Conservation (phyloP, 92 coral and sea anemone genomes). For the Bergia puertoricense region DNA sequence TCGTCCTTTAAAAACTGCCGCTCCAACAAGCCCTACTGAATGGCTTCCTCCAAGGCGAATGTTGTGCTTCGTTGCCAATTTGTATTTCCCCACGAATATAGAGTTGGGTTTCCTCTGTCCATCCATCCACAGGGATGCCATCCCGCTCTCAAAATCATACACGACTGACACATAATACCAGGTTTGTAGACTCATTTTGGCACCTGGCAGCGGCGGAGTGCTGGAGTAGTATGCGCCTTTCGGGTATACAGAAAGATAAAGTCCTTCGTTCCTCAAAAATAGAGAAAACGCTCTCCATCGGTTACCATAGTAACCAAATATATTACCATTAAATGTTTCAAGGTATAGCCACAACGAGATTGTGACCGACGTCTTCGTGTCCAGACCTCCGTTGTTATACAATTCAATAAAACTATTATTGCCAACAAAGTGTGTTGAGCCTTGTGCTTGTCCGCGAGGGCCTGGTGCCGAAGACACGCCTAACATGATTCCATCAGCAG, state of each 20-base stretch:
- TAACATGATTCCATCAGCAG: neutral
- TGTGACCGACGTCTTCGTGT: neutral
- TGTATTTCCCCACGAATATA: neutral
- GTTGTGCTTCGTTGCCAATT: neutral
- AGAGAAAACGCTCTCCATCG: neutral
- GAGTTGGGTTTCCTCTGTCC: neutral
- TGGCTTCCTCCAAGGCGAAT: constrained; percentile 32
- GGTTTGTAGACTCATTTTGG: neutral
- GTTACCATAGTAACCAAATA: constrained; percentile 14
- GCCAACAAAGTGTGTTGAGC: constrained; percentile 2
- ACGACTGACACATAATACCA: constrained; percentile 12
- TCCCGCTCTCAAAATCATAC: neutral
- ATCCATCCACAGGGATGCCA: constrained; percentile 2
- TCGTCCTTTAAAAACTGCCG: constrained; percentile 5
- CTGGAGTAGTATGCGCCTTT: neutral
- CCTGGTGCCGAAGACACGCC: constrained; percentile 6
- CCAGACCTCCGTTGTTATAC: neutral
- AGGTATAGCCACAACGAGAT: constrained; percentile 19
- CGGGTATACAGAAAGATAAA: neutral
- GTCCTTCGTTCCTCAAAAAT: neutral
- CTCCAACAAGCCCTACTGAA: neutral
- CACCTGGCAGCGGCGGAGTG: neutral
- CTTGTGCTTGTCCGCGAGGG: neutral
- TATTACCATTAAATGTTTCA: constrained; percentile 20
- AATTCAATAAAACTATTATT: neutral